Evolutionary conservation across 2,797 vertebrate genomes (phyloP).

Genomic region (Acrossocheilus wenchowensis): DNA sequence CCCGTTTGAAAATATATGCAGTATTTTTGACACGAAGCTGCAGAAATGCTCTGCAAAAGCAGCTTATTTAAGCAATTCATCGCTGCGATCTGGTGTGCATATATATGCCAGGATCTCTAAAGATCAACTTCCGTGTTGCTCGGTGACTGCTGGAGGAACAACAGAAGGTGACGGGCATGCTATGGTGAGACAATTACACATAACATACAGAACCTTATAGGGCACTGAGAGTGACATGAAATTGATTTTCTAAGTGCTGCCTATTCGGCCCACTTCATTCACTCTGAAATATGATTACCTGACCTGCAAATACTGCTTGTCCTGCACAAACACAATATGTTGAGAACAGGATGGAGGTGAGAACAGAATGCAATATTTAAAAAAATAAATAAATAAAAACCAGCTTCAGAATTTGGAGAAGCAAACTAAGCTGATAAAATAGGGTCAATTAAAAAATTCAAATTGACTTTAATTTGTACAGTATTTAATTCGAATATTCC

Average conservation of each 20-base stretch:
- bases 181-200: conserved; percentile 31
- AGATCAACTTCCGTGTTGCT: conserved; percentile 15
- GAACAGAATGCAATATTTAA: neutral
- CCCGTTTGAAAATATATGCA: neutral
- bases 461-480: neutral
- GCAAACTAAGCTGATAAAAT: neutral
- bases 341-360: neutral
- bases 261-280: conserved; percentile 34
- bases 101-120: conserved; percentile 19
- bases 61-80: conserved; percentile 34
- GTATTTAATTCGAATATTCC: neutral
- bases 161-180: conserved; percentile 18
- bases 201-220: conserved; percentile 37
- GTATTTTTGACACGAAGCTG: neutral
- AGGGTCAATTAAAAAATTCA: neutral
- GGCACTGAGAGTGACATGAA: conserved; percentile 39
- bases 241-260: conserved; percentile 36
- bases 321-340: conserved; percentile 31
- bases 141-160: neutral
- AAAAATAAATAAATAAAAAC: neutral
- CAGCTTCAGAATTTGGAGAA: neutral
- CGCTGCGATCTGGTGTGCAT: neutral
- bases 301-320: conserved; percentile 32
- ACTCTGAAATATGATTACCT: conserved; percentile 44
- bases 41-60: neutral